Base-by-base conservation (phyloP, 2,797 vertebrate species). In the Cuniculus paca region DNA sequence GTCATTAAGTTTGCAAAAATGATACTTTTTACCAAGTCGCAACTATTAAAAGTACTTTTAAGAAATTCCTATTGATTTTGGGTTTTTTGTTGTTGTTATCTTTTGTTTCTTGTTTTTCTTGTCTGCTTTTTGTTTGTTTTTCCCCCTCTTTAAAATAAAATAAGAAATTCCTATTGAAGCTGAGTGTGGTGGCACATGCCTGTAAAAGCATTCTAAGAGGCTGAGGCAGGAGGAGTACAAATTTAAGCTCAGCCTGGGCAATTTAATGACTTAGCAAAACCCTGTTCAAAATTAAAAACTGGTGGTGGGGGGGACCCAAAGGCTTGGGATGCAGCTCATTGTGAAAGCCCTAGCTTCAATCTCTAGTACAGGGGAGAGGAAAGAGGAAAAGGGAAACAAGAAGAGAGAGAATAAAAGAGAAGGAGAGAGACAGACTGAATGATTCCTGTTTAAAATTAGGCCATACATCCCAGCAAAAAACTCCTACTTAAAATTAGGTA, bases 1-100 rank as follows among this genome's bases (percentile, higher is more conserved):
- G n/a, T 34, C 39, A 63, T 58, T 79, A 58, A 65, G 36, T 94
- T 70, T 92, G 22, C 28, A 96, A 92, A 88, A 96, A 80, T 80
- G 22, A 85, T 85, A 56, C 68, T 75, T 77, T 80, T 79, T 92
- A 60, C 5, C n/a, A 90, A 68, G 86, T 6, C 28, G 75, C 56
- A 94, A 65, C 48, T 74, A 93, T 22, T 52, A 68, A 74, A 90
- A 88, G 39, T 80, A 91, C 39, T 63, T 75, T 92, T 91, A 91
- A 80, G 79, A 75, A 84, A 84, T 88, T 88, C 36, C 50, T 72
- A 52, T 1, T 84, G 54, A 92, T 52, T 52, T 52, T 52, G 52
- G 52, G 52, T 12, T 52, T 52, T 52, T 52, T 52, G 13, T 16
- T 52, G 45, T 48, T 48, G 45, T 48, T 48, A 9, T 48, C 13